Evolutionary conservation across 2,113 vertebrate genomes (phyloP).

Genomic region (Bujurquina vittata): DNA sequence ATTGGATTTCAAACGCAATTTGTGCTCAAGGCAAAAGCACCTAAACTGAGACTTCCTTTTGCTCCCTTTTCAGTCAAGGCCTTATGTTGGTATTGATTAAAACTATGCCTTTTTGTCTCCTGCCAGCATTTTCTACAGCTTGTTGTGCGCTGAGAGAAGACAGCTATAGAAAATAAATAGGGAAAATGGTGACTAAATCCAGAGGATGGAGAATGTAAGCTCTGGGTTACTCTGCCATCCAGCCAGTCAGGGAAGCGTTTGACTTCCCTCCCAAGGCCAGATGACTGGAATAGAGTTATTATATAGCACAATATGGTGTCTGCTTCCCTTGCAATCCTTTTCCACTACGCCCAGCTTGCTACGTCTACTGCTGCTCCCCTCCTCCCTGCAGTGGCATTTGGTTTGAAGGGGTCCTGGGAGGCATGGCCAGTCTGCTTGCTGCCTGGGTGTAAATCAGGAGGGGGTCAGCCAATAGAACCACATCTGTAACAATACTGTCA

Average conservation of each 20-base stretch:
- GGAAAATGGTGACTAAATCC: slow-evolving; percentile 46
- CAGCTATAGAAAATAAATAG: slow-evolving; percentile 27
- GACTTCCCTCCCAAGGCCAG: slow-evolving; percentile 48
- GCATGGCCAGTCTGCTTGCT: slow-evolving; percentile 29
- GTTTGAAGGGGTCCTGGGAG: slow-evolving; percentile 58
- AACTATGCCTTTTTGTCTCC: slow-evolving; percentile 64
- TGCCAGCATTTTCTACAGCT: slow-evolving; percentile 68
- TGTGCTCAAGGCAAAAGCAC: slow-evolving; percentile 60
- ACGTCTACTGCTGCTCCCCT: slow-evolving; percentile 32
- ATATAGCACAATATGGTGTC: slow-evolving; percentile 47
- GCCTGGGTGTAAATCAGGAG: slow-evolving; percentile 68
- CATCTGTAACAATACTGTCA: slow-evolving; percentile 78
- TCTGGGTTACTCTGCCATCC: slow-evolving; percentile 28
- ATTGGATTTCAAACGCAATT: slow-evolving; percentile 54
- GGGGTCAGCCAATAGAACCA: slow-evolving; percentile 59
- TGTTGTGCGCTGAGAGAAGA: slow-evolving; percentile 61
- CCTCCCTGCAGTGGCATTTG: slow-evolving; percentile 38
- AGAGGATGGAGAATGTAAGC: slow-evolving; percentile 31
- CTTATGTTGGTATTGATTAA: slow-evolving; percentile 77
- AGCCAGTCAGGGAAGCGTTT: slow-evolving; percentile 33
- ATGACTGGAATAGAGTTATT: slow-evolving; percentile 55
- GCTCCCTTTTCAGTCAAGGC: slow-evolving; percentile 57
- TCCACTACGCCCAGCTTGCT: slow-evolving; percentile 36
- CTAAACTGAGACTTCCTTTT: slow-evolving; percentile 38
- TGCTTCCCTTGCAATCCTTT: slow-evolving; percentile 45